These are phyloP conservation scores for Hycleus phaleratus DNA, from an alignment of 1,140 invertebrate species.

Conservation along the genomic window DNA sequence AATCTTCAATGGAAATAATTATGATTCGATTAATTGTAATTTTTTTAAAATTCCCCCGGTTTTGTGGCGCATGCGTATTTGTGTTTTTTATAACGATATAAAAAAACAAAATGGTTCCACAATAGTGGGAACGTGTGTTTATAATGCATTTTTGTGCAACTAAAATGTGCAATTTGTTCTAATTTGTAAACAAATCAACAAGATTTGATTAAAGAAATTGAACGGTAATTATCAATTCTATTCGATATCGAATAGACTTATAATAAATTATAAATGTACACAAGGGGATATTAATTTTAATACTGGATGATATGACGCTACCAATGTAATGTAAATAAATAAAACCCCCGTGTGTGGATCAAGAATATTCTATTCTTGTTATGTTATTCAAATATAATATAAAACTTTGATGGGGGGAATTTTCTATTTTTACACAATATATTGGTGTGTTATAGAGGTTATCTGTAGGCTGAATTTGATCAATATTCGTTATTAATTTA, in stretches of 20 bases:
- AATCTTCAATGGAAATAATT: no score
- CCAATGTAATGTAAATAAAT: no score
- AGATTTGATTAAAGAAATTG: not conserved
- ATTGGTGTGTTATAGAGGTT: slow-evolving; percentile 3
- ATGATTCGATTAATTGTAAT: no score
- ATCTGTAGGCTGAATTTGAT: slow-evolving; percentile 9
- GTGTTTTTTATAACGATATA: slow-evolving; percentile 19
- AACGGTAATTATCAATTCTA: not conserved
- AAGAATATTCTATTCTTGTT: no score
- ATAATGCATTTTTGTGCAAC: slow-evolving; percentile 34
- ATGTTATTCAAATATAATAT: no score
- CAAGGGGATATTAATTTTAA: not conserved
- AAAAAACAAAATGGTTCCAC: slow-evolving; percentile 41
- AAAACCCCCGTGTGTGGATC: no score
- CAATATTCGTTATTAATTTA: not conserved
- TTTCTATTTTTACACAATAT: no score
- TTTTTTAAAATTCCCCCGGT: no score
- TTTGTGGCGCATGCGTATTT: slow-evolving; percentile 4
- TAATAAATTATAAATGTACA: slow-evolving; percentile 4
- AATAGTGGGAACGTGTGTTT: slow-evolving; percentile 33
- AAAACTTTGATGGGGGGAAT: no score
- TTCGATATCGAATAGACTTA: not conserved
- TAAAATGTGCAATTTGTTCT: slow-evolving; percentile 22
- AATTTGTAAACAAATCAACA: not conserved
- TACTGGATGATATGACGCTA: not conserved